Evolutionary conservation across 2,797 vertebrate genomes (phyloP).

Genomic region (Acipenser ruthenus): DNA sequence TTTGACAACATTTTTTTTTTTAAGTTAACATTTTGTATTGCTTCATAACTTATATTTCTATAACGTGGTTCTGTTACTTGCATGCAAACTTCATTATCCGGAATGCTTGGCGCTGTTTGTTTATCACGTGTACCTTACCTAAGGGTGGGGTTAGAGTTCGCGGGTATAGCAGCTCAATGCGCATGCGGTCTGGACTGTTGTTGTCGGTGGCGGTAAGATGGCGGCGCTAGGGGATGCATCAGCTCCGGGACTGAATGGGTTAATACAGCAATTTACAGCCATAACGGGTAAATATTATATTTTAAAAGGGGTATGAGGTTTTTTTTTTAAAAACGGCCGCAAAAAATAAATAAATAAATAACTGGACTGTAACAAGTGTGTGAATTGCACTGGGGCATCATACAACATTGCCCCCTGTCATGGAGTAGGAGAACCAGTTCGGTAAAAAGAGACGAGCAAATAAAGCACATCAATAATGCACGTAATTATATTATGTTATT

Average conservation of each 20-base stretch:
- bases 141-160: conserved; percentile 39
- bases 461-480: background rate
- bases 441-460: background rate
- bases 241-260: conserved; percentile 86
- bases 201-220: conserved; percentile 93
- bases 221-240: conserved; percentile 91
- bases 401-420: conserved; percentile 54
- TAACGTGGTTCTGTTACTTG: no score
- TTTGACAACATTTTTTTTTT: no score
- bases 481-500: no score
- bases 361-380: conserved; percentile 27
- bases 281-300: conserved; percentile 81
- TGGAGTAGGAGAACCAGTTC: conserved; percentile 43
- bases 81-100: conserved; percentile 42
- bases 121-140: conserved; percentile 33
- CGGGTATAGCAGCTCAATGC: conserved; percentile 32
- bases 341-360: conserved; percentile 14
- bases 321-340: conserved; percentile 9
- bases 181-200: conserved; percentile 80
- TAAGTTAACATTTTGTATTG: no score
- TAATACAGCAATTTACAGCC: conserved; percentile 95
- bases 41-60: no score
- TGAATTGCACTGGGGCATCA: conserved; percentile 38
- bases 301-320: conserved; percentile 19
- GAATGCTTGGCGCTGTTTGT: conserved; percentile 19